phyloP scores from a whole-genome alignment of 2,113 vertebrate genomes.

The Ictalurus punctatus region DNA sequence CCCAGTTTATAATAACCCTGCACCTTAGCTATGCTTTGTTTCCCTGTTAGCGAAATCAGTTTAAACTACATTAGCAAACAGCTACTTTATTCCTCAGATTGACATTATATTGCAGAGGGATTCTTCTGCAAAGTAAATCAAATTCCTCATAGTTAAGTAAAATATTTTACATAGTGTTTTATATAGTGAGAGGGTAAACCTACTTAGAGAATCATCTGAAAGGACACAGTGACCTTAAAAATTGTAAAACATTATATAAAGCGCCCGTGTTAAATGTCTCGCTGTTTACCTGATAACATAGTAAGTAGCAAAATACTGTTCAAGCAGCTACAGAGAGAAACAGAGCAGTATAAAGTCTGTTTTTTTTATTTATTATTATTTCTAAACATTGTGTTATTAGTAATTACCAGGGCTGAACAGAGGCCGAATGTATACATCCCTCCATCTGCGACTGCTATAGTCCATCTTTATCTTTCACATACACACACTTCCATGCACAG shows the following conservation, averaged over 20 bases:
- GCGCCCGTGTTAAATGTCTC: background rate
- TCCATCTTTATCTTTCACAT: conserved; percentile 41
- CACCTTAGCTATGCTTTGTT: background rate
- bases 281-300: background rate
- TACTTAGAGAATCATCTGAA: background rate
- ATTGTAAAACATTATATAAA: background rate
- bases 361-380: background rate
- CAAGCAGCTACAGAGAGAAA: background rate
- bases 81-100: background rate
- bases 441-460: conserved; percentile 36
- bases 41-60: background rate
- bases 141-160: background rate
- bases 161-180: background rate
- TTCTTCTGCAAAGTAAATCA: background rate
- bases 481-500: background rate
- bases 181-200: background rate
- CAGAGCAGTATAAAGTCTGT: background rate
- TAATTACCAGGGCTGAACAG: conserved; percentile 36
- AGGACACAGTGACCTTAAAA: background rate
- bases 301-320: background rate
- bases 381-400: background rate
- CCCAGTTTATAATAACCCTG: background rate
- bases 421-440: background rate
- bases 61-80: background rate
- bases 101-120: background rate